phyloP scores from a whole-genome alignment of 2,797 vertebrate genomes.

The Myripristis murdjan region DNA sequence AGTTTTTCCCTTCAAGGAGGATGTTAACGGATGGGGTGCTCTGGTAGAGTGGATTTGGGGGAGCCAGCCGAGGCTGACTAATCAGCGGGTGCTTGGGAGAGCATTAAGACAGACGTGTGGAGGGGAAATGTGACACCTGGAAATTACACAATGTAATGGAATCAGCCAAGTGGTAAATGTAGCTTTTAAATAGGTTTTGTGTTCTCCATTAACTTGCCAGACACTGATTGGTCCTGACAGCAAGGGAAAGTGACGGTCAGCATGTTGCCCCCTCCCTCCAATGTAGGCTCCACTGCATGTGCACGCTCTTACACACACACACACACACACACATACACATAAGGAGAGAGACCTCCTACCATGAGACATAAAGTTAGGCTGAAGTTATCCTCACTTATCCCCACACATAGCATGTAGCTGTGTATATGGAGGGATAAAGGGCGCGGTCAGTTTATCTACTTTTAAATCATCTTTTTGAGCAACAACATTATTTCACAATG shows the following conservation, averaged over 20 bases:
- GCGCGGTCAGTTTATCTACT: not conserved
- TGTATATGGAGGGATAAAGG: slow-evolving; percentile 3
- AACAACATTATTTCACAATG: not conserved
- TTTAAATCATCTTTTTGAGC: not conserved
- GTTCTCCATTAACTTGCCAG: slow-evolving; percentile 95
- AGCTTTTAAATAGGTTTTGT: slow-evolving; percentile 99
- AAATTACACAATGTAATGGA: slow-evolving; percentile 98
- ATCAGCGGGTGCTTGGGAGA: slow-evolving; percentile 85
- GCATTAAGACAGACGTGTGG: slow-evolving; percentile 89
- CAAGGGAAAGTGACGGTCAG: slow-evolving; percentile 88
- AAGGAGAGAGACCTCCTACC: slow-evolving; percentile 1
- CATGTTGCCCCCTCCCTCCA: slow-evolving; percentile 81
- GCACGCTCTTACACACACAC: not conserved
- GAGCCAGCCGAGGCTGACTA: slow-evolving; percentile 85
- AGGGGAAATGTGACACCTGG: slow-evolving; percentile 96
- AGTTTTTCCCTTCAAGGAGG: slow-evolving; percentile 77
- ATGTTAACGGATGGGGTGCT: slow-evolving; percentile 76
- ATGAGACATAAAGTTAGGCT: slow-evolving; percentile 69
- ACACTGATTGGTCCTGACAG: slow-evolving; percentile 94
- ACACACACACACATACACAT: slow-evolving; percentile 2
- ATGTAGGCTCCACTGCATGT: slow-evolving; percentile 33
- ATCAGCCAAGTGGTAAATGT: slow-evolving; percentile 99
- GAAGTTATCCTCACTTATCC: slow-evolving; percentile 46
- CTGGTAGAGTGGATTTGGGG: slow-evolving; percentile 81
- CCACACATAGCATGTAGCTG: not conserved